Evolutionary conservation across 2,113 vertebrate genomes (phyloP).

Genomic region (Nettapus auritus): DNA sequence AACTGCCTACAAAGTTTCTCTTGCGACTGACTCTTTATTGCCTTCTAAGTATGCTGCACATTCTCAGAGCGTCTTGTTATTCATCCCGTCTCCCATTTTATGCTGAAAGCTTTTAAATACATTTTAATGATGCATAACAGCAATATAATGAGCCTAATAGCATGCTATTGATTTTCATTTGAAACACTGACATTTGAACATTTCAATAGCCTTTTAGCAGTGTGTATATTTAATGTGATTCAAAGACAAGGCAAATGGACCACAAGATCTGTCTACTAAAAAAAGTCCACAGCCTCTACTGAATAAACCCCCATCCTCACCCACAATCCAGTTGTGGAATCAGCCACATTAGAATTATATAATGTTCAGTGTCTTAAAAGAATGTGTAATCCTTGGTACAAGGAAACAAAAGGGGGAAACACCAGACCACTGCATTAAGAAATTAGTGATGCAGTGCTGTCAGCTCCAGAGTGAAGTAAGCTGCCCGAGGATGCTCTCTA

Average conservation of each 20-base stretch:
- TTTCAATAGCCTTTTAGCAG: conserved; percentile 45
- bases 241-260: conserved; percentile 16
- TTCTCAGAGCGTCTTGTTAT: conserved; percentile 8
- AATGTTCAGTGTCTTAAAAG: neutral
- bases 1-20: neutral
- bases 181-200: conserved; percentile 44
- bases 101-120: conserved; percentile 60
- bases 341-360: neutral
- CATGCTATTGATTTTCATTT: conserved; percentile 67
- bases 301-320: rapidly evolving
- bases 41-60: neutral
- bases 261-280: neutral
- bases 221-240: conserved; percentile 60
- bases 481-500: neutral
- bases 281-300: neutral
- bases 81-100: conserved; percentile 18
- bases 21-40: neutral
- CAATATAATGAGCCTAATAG: conserved; percentile 54
- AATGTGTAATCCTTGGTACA: neutral
- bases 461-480: neutral
- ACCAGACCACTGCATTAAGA: neutral
- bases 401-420: neutral
- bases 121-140: conserved; percentile 44
- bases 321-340: neutral
- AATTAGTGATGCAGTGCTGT: neutral